A percentile compares a stretch with the other conserved stretches of the same genome.
phyloP scores from a whole-genome alignment of 2,888 invertebrate genomes.

The Chrysolina oricalcia region DNA sequence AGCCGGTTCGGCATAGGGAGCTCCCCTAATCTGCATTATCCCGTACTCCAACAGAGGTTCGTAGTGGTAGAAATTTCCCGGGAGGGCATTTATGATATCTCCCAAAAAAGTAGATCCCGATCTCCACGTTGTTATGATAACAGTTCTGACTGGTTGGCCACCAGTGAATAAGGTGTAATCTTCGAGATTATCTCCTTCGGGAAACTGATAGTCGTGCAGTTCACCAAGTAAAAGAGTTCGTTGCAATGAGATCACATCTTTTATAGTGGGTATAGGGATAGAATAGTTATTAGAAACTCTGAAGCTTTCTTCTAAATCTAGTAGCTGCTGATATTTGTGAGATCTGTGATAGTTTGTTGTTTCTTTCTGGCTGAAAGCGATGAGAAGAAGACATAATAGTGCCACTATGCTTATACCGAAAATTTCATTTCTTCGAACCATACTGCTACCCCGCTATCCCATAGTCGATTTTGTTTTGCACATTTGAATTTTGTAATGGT shows the following conservation, averaged over 20 bases:
- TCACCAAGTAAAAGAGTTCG: conserved; percentile 74
- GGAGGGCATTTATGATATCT: conserved; percentile 87
- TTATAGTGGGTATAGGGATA: conserved; percentile 68
- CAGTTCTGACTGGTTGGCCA: conserved; percentile 83
- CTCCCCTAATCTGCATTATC: conserved; percentile 86
- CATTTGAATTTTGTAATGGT: not conserved
- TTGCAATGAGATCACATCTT: conserved; percentile 76
- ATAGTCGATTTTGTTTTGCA: conserved; percentile 10
- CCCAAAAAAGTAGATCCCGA: conserved; percentile 93
- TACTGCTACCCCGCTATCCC: conserved; percentile 40
- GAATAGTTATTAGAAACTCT: conserved; percentile 44
- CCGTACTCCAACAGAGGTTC: conserved; percentile 90
- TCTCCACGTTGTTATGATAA: conserved; percentile 92
- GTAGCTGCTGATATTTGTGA: conserved; percentile 50
- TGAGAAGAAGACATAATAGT: conserved; percentile 58
- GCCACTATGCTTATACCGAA: conserved; percentile 57
- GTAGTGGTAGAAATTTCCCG: conserved; percentile 92
- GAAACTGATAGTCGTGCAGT: conserved; percentile 77
- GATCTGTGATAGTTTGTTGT: conserved; percentile 46
- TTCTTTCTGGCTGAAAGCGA: conserved; percentile 59
- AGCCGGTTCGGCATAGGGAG: conserved; percentile 81
- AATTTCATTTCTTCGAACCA: conserved; percentile 61
- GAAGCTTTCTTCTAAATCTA: conserved; percentile 49
- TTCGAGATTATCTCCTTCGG: conserved; percentile 76
- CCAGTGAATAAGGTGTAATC: conserved; percentile 81